These are phyloP conservation scores for Lepisosteus oculatus DNA, from an alignment of 2,113 vertebrate genomes.

Conservation along the genomic window DNA sequence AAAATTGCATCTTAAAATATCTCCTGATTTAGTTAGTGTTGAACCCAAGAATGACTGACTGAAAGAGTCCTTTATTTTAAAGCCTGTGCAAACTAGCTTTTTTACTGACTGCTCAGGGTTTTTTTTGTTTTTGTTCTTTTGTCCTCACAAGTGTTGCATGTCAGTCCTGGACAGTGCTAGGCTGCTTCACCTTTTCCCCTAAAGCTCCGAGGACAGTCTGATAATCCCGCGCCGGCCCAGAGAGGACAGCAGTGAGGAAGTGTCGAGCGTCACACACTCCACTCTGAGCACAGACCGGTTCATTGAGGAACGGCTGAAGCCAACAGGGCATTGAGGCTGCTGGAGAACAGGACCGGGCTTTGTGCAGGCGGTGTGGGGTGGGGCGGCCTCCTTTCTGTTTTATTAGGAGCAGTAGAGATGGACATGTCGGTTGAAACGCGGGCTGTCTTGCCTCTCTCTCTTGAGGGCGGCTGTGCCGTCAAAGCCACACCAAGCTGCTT, in stretches of 20 bases:
- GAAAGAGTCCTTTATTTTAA: too few species aligned
- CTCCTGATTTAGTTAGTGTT: too few species aligned
- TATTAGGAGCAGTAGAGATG: background rate
- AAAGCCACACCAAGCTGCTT: background rate
- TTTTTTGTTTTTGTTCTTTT: too few species aligned
- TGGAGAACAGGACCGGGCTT: conserved; percentile 13
- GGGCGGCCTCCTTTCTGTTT: background rate
- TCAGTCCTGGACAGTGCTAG: too few species aligned
- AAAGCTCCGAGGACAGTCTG: background rate
- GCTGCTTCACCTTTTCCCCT: background rate
- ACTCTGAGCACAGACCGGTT: background rate
- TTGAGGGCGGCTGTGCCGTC: background rate
- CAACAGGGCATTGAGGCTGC: background rate
- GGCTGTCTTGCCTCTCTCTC: background rate
- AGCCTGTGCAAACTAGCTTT: too few species aligned
- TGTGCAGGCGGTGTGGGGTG: conserved; percentile 1
- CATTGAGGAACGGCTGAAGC: background rate
- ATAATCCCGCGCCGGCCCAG: background rate
- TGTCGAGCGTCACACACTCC: background rate
- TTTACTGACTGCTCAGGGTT: too few species aligned
- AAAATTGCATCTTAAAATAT: too few species aligned
- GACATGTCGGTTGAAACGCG: background rate
- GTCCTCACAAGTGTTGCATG: too few species aligned
- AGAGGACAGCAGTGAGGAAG: background rate
- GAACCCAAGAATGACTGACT: too few species aligned